phyloP scores from a whole-genome alignment of 1,140 invertebrate species.

The roundworm (Caenorhabditis elegans) region WBcel235 BX284606.5:5191501-5192000 shows the following conservation, averaged over 20 bases:
- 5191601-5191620: not conserved
- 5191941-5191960: too few species aligned
- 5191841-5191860: not conserved
- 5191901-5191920: too few species aligned
- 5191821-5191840: not conserved
- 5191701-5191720: slow-evolving; percentile 7
- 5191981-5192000: slow-evolving; percentile 6
- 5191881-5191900: too few species aligned
- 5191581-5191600: not conserved
- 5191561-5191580: too few species aligned
- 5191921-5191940: not conserved
- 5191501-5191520: not conserved
- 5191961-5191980: slow-evolving; percentile 21
- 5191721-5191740: slow-evolving; percentile 11
- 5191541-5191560: too few species aligned
- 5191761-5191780: slow-evolving; percentile 14
- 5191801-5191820: not conserved
- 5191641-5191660: not conserved
- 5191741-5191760: slow-evolving; percentile 25
- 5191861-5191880: too few species aligned
- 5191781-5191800: slow-evolving; percentile 1
- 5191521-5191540: not conserved
- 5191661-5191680: not conserved
- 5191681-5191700: slow-evolving; percentile 18
- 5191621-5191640: slow-evolving; percentile 8